Evolutionary conservation across 2,888 invertebrate genomes (phyloP), one percentile per base, ranked within the genome.

Genomic region (Rotaria magnacalcarata): DNA sequence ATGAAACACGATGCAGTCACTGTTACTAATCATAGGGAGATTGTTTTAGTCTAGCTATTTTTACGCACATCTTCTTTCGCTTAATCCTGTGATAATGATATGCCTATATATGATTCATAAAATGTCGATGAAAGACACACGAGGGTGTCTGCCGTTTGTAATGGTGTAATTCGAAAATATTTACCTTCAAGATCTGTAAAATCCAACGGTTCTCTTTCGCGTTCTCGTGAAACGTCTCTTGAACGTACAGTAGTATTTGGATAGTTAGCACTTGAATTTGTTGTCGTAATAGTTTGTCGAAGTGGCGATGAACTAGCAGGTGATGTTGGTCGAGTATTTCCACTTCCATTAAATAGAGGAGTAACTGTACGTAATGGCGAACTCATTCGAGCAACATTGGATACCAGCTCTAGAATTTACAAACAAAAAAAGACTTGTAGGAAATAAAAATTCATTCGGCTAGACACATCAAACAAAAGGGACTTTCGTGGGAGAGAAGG

Each of bases 161-260:
- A 16, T 54, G 16, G 14, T 4, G 16, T 0, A 54, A 16, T 16
- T 16, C 5, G 2, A 54, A 54, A 21, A 21, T 19, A 21, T 2
- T 34, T 67, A 67, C 67, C 67, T 47, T 80, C 47, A n/a, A 80
- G 47, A 80, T 80, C 80, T 1, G 80, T 80, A 80, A 34, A 80
- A 80, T 80, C 80, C 8, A 47, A 80, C 47, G 47, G n/a, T 80
- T 80, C 80, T 47, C 47, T 43, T 80, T 80, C 80, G n/a, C 80
- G 43, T 80, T 80, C 80, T 47, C 10, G 7, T 47, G 80, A 80
- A 11, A 4, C 80, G 0, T 80, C 80, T 47, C 80, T 21, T 24
- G 80, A 80, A n/a, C 80, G 43, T 24, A 80, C 34, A 27, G 67
- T 27, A 67, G 8, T 67, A 67, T 34, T 34, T 34, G 34, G 34